Evolutionary conservation across 53 echinoderm and acorn worm genomes (phyloP), one percentile per base, ranked within the genome.

Genomic region (Holothuria leucospilota): DNA sequence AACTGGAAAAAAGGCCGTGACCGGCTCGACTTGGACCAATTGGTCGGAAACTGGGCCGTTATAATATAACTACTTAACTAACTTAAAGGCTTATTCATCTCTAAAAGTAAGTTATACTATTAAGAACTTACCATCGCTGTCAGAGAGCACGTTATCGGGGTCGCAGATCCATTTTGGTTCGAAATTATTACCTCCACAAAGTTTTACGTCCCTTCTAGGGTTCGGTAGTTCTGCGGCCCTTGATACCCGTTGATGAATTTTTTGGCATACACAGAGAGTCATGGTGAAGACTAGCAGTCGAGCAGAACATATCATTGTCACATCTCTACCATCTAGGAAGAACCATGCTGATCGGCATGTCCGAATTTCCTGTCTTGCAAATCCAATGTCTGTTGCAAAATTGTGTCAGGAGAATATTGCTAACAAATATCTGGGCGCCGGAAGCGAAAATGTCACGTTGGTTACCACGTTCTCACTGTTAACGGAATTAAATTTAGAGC

Each of bases 261-360:
- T 12, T 56, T 56, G 56, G 56, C 56, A 56, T 56, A 18, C 56
- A 39, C 72, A 72, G 10, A 78, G 53, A 58, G 78, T 52, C 78
- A 78, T 58, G 52, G 51, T 78, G 78, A 24, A 78, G 53, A 52
- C 23, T 8, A 78, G 52, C 12, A 78, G 53, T 26, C 78, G 56
- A 58, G 18, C 78, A 78, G 25, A 24, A 78, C 78, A 78, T 78
- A 58, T 51, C 78, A 78, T 78, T 78, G 78, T 78, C 59, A 78
- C 78, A 78, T 78, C 27, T 27, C 67, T 67, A 27, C 27, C 27
- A 27, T 29, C 30, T 67, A 30, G 67, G 24, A 21, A 67, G 30
- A 29, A 67, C 14, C 67, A 67, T 67, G 30, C 67, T 67, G 67
- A 27, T 67, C 67, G 28, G 30, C 30, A 30, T 30, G 67, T 67